Evolutionary conservation across 2,113 vertebrate genomes (phyloP), one percentile per base, ranked within the genome.

Genomic region (Lasiurus borealis): DNA sequence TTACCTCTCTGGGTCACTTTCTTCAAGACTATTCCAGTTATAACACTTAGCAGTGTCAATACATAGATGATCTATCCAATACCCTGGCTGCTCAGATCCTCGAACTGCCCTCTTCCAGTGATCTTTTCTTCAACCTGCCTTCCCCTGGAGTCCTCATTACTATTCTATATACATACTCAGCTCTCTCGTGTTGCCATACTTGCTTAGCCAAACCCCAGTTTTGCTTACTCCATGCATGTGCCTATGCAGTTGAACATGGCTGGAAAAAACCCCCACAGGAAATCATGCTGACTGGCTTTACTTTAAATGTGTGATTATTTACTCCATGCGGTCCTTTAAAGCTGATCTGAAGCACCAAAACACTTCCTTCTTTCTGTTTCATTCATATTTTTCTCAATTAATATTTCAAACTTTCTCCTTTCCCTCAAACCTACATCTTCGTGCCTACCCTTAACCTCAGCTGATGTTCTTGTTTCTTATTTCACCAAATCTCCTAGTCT

Each of bases 151-250:
- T 34, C n/a, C 50, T 92, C 27, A 29, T 62, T 16, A 29, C 2
- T n/a, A 36, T 3, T 36, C 54, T 44, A n/a, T 9, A 52, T 5
- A 36, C 0, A 0, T 34, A 21, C 16, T 59, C 44, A 46, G 6
- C 40, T 52, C 48, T 89, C 50, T 16, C 25, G 50, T 68, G 25
- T 89, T 84, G 6, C 36, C 9, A n/a, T 27, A 31, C 3, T 84
- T 34, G 66, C 48, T 76, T 66, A 21, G n/a, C 21, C 31, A 71
- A 83, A 62, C 8, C 50, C 16, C 52, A 77, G 15, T 6, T 71
- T 27, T 14, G 4, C 2, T 27, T 23, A 44, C 6, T 64, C 27
- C n/a, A 83, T 27, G 36, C 0, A 3, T 7, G 19, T 5, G n/a
- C n/a, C 4, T 18, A 18, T 40, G 44, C 10, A 44, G 68, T 9